These are phyloP conservation scores for Dermatophagoides farinae DNA, from an alignment of 1,140 invertebrate species.

Conservation along the genomic window DNA sequence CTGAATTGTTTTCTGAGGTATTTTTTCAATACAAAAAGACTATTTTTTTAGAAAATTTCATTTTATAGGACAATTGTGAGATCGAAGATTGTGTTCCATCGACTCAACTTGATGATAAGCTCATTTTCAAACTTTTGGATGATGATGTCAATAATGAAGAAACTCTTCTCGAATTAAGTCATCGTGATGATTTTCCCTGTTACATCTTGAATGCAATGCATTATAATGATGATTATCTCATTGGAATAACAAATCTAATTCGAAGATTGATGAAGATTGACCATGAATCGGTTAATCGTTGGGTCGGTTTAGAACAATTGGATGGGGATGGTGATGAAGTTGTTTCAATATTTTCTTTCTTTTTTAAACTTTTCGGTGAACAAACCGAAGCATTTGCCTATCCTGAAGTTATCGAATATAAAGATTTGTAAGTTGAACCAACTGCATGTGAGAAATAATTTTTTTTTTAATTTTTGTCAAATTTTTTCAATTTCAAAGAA, in stretches of 20 bases:
- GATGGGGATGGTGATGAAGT: not conserved
- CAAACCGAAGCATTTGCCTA: not conserved
- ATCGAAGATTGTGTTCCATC: not conserved
- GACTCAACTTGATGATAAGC: not conserved
- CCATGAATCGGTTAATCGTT: not conserved
- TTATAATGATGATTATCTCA: not conserved
- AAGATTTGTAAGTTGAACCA: constrained; percentile 3
- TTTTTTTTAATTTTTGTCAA: not conserved
- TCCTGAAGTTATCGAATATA: not conserved
- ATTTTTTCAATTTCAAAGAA: not conserved
- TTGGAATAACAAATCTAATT: not conserved
- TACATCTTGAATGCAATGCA: not conserved
- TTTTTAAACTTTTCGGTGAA: not conserved
- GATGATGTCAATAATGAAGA: not conserved
- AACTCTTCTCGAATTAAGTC: not conserved
- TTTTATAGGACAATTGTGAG: not conserved
- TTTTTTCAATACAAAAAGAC: not conserved
- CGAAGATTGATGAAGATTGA: not conserved
- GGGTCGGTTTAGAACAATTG: not conserved
- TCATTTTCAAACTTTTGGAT: not conserved
- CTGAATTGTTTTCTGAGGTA: not conserved
- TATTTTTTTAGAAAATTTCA: not conserved
- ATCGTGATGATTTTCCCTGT: not conserved
- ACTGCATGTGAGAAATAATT: not conserved
- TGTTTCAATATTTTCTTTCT: not conserved